Base-by-base conservation (phyloP, 1,140 invertebrate genomes). In the Drosophila tristis region DNA sequence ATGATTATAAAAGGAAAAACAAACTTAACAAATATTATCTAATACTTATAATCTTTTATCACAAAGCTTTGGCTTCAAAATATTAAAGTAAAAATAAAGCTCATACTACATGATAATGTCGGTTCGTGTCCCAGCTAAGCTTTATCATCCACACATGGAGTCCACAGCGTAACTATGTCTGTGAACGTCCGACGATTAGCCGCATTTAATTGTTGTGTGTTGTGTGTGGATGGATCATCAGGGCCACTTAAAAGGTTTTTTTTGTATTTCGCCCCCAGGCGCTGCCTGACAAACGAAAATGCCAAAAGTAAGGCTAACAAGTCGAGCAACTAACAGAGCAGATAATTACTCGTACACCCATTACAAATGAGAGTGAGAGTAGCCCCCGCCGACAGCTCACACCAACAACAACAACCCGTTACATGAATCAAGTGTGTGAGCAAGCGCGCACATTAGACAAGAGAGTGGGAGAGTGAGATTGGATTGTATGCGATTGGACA, bases 351-450 rank as follows among this genome's bases (percentile, higher is more conserved):
- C 35, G 11, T 39, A 39, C 35, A 56, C 60, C 45, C 42, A 55
- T 42, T 56, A 43, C 62, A 73, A 87, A 89, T 82, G 78, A 66
- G 80, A 86, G 80, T 86, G 84, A 75, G 82, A 78, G 70, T 75
- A 50, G 43, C 25, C 43, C 25, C n/a, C 9, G 39, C 35, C 35
- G 23, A 60, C 35, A 53, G 56, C 39, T 9, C 26, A 9, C 49
- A 31, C 44, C 25, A 48, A 29, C n/a, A 39, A n/a, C 25, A 16
- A 45, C 23, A 57, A 50, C 42, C 47, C 31, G 44, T 56, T 42
- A 63, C 31, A 35, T 35, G 31, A 39, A 13, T 39, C 35, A 39
- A 39, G 35, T 39, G 11, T 13, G 48, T 75, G 65, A 70, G 53
- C 71, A 78, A 74, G 64, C 65, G 57, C 42, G 75, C 64, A 45